Evolutionary conservation across 2,797 vertebrate genomes (phyloP).

Genomic region (Ibycter americanus): DNA sequence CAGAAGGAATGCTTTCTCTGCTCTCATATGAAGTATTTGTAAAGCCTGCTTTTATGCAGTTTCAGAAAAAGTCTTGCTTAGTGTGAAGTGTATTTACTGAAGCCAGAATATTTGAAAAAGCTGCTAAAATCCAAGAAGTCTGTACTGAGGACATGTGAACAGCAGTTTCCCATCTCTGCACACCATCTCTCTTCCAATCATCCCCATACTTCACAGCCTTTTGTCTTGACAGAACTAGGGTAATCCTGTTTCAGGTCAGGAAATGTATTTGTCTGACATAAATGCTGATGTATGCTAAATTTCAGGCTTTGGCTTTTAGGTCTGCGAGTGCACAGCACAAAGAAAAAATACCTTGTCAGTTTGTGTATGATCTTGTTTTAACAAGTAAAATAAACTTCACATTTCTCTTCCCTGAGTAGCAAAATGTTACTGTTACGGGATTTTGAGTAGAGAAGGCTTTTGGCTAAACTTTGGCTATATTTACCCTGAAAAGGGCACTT

Average conservation of each 20-base stretch:
- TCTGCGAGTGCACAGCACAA: not conserved
- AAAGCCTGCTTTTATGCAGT: not conserved
- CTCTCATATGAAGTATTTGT: not conserved
- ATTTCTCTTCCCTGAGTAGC: not conserved
- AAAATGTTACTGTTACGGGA: not conserved
- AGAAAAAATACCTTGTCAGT: not conserved
- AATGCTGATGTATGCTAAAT: constrained; percentile 33
- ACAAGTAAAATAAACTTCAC: not conserved
- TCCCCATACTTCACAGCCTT: not conserved
- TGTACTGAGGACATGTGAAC: not conserved
- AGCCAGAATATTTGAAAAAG: not conserved
- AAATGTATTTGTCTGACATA: constrained; percentile 7
- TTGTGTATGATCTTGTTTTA: not conserved
- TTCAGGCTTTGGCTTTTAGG: not conserved
- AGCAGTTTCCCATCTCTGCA: not conserved
- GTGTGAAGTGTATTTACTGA: not conserved
- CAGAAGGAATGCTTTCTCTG: not conserved
- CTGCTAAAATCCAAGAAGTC: not conserved
- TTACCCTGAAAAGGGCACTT: not conserved
- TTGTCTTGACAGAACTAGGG: constrained; percentile 60
- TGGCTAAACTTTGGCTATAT: not conserved
- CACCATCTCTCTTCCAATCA: not conserved
- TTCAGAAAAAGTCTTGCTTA: not conserved
- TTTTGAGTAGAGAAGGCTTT: not conserved
- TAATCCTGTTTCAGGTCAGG: constrained; percentile 59